Percentiles rank a stretch among this genome's conserved stretches.
Conservation (phyloP, 2,888 invertebrate species). For the Andrena bucephala region DNA sequence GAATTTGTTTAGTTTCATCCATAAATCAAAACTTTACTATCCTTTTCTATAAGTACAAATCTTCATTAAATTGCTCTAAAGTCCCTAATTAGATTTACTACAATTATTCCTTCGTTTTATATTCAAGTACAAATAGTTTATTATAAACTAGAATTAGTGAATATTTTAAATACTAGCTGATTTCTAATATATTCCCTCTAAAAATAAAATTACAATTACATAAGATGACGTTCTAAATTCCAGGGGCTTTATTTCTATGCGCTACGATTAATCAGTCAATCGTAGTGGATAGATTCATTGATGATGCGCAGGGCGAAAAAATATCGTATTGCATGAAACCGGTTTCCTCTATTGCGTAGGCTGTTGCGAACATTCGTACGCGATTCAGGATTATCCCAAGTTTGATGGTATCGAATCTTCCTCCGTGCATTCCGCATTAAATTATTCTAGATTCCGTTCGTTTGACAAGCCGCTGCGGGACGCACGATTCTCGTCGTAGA, state of each 20-base stretch:
- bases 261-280: constrained; percentile 65
- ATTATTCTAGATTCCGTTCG: constrained; percentile 62
- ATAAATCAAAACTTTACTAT: too few relatives aligned
- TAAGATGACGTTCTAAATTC: neutral
- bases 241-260: constrained; percentile 16
- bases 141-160: too few relatives aligned
- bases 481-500: neutral
- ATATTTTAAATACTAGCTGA: too few relatives aligned
- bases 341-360: constrained; percentile 66
- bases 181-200: too few relatives aligned
- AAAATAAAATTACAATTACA: too few relatives aligned
- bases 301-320: constrained; percentile 64
- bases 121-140: too few relatives aligned
- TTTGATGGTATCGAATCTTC: constrained; percentile 58
- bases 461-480: constrained; percentile 24
- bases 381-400: constrained; percentile 51
- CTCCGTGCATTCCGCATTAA: constrained; percentile 39
- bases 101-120: too few relatives aligned
- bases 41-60: too few relatives aligned
- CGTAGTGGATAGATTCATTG: constrained; percentile 60
- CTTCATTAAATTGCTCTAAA: too few relatives aligned
- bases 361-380: constrained; percentile 55
- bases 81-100: too few relatives aligned
- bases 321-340: constrained; percentile 67
- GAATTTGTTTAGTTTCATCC: too few relatives aligned